Evolutionary conservation across 2,113 vertebrate species (phyloP), one percentile per base, ranked within the genome.

Genomic region (Menidia beryllina): DNA sequence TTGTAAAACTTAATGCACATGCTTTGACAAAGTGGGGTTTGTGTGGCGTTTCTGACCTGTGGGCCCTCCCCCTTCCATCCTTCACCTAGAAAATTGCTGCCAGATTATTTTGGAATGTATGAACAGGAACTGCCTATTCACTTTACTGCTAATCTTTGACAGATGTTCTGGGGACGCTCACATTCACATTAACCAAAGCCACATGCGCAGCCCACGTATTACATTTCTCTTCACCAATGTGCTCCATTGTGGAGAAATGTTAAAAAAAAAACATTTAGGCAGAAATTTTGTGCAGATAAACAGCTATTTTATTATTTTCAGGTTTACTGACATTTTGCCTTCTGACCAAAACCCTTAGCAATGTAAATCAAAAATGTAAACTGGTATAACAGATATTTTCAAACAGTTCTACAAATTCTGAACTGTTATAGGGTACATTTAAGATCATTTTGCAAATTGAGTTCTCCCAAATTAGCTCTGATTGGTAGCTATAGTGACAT

Each of bases 61-160:
- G 87, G 88, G 79, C 82, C 87, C 79, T 38, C 59, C 83, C 78
- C 76, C 83, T 91, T 91, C 86, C 47, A 87, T 85, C 82, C 86
- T 79, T 86, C 81, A 79, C 82, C 61, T 64, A 77, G 79, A 86
- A 94, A 94, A 94, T 93, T 26, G 89, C 86, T 92, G 76, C 90
- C 93, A 92, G 94, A 93, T 93, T 93, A 87, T 89, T 91, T 88
- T 88, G 87, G 84, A 91, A 85, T 81, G 27, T 86, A 88, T 71
- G 89, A 93, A 89, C 91, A 90, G 92, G 92, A 94, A 94, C 91
- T 93, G 91, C 91, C 88, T 89, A 71, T 93, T 93, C 88, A 91
- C 90, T 93, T 93, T 81, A 85, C 80, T 73, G 88, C 86, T 94
- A 94, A 94, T 93, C 92, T 93, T 78, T 91, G 92, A 92, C 94